Evolutionary conservation across 2,888 invertebrate genomes (phyloP).

Genomic region (Thecophora atra): DNA sequence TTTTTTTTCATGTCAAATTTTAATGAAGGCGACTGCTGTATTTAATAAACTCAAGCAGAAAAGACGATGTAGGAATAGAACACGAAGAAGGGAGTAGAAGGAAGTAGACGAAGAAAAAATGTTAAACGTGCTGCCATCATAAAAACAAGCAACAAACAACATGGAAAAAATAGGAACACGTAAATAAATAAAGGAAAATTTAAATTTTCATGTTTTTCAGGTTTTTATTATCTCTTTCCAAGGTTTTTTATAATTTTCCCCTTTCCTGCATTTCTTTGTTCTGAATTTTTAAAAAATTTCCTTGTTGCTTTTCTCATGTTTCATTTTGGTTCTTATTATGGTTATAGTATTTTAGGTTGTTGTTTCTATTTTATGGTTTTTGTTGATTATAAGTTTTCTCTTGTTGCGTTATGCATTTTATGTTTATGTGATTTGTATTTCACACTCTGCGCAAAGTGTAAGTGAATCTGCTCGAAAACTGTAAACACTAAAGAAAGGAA

Average conservation of each 20-base stretch:
- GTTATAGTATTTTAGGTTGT: no score
- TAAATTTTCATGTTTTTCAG: constrained; percentile 22
- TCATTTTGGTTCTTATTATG: no score
- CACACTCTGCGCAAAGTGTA: constrained; percentile 33
- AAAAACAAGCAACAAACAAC: constrained; percentile 3
- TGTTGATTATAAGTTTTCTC: no score
- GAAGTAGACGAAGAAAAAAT: not conserved
- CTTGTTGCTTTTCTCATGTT: no score
- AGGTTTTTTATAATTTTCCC: no score
- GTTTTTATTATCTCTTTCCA: not conserved
- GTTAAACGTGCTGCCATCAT: not conserved
- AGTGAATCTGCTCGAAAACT: constrained; percentile 29
- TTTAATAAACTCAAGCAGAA: not conserved
- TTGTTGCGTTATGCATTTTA: constrained; percentile 16
- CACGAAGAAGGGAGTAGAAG: not conserved
- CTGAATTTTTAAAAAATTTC: no score
- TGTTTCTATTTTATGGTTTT: no score
- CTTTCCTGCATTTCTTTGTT: no score
- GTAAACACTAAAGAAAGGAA: not conserved
- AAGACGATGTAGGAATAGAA: not conserved
- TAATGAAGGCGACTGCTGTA: not conserved
- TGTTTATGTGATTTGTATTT: constrained; percentile 33
- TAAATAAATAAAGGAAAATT: not conserved
- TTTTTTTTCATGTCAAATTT: no score
- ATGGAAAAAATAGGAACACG: no score